Base-by-base conservation (phyloP, 2,888 invertebrate species). In the Agrotis clavis region DNA sequence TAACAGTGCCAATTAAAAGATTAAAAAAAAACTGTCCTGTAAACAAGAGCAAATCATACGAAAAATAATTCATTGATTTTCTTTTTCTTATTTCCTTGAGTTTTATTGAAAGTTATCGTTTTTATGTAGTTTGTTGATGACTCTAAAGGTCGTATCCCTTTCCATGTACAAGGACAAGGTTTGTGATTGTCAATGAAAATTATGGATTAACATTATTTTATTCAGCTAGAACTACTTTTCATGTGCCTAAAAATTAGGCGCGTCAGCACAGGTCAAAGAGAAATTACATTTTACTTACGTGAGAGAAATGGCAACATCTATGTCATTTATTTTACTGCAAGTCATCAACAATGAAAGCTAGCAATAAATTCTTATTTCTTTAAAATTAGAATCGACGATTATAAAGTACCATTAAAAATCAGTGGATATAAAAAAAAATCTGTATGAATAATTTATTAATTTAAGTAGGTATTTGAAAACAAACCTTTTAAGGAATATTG, bases 281-380 rank as follows among this genome's bases (percentile, higher is more conserved):
- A 82, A 80, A 80, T 77, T 65, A 50, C 14, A 64, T 63, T 30
- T 56, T 56, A 61, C 47, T 4, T 67, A 82, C 71, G 71, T 71
- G 72, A 73, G 68, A 84, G 81, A 84, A 79, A 76, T 81, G 54
- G 47, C 35, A 56, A 60, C 48, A 59, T 53, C 60, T 30, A 57
- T 59, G 16, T 51, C 47, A 50, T 47, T 60, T 65, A 62, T 56
- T 67, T 61, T 70, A 69, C 53, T 73, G 85, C 84, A 79, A 84
- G 85, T 84, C 85, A 84, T 72, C 21, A 18, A 57, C 30, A 48
- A 77, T 48, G 83, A 85, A 79, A 84, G 79, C 45, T 59, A 25
- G 51, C 2, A 7, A 47, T 21, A 14, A 21, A 6, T 66, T 9
- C 14, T 41, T 45, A 71, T 4, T 71, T 62, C 13, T 60, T 56